Percentiles rank a stretch among this genome's conserved stretches.
Evolutionary conservation across 2,797 vertebrate species (phyloP).

Genomic region (Phalanger gymnotis): DNA sequence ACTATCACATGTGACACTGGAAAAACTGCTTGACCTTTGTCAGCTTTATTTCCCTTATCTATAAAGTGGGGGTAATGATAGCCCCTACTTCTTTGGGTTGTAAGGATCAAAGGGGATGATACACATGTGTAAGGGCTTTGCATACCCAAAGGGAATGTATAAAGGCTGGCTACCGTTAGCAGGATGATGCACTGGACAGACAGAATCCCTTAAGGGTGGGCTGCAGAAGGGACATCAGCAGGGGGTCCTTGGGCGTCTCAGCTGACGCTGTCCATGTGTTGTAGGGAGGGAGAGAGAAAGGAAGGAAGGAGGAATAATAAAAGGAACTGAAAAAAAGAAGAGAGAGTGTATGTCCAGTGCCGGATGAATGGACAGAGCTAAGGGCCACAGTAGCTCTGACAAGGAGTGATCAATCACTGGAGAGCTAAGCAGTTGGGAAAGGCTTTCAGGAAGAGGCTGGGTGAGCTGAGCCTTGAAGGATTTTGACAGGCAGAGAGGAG

Average conservation of each 20-base stretch:
- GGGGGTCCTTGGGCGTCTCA: background rate
- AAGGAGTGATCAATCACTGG: background rate
- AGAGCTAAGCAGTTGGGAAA: background rate
- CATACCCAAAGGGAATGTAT: background rate
- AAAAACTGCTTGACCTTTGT: background rate
- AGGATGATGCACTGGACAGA: background rate
- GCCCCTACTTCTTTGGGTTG: background rate
- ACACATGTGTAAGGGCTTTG: background rate
- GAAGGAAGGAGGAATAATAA: background rate
- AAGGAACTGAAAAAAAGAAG: background rate
- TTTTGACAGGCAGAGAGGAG: background rate
- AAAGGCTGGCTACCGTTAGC: background rate
- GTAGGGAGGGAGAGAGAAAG: background rate
- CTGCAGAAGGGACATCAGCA: background rate
- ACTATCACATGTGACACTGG: background rate
- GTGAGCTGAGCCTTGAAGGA: background rate
- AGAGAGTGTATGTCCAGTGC: background rate
- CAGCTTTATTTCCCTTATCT: background rate
- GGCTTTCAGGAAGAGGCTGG: background rate
- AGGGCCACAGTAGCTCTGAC: background rate
- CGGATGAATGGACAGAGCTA: background rate
- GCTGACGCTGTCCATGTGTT: background rate
- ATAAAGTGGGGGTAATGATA: background rate
- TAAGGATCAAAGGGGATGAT: background rate
- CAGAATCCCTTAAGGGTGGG: background rate